A percentile compares a stretch with the other conserved stretches of the same genome.
These are phyloP conservation scores for Drosophila gaucha DNA, from an alignment of 2,888 invertebrate genomes.

Conservation along the genomic window DNA sequence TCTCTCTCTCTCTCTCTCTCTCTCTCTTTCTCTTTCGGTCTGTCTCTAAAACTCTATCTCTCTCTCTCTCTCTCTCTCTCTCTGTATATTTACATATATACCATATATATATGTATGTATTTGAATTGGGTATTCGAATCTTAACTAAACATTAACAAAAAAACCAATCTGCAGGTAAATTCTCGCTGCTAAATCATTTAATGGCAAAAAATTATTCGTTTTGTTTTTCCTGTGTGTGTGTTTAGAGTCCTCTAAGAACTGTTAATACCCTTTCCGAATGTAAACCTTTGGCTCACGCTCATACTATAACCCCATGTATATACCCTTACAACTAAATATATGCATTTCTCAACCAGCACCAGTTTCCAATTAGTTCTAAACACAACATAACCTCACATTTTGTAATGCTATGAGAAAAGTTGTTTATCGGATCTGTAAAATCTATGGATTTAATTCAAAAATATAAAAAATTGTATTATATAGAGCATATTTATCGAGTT, in stretches of 20 bases:
- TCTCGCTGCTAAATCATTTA: constrained; percentile 48
- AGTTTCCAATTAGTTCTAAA: background rate
- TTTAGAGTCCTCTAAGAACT: constrained; percentile 35
- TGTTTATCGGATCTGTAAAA: constrained; percentile 19
- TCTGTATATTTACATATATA: constrained; percentile 18
- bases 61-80: constrained; percentile 9
- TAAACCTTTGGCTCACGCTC: constrained; percentile 41
- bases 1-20: constrained; percentile 5
- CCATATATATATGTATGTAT: constrained; percentile 32
- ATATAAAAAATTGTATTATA: background rate
- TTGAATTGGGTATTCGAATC: constrained; percentile 56
- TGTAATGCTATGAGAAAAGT: too few species aligned
- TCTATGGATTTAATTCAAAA: background rate
- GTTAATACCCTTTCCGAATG: constrained; percentile 27
- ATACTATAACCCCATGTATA: constrained; percentile 23
- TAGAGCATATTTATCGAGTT: too few species aligned
- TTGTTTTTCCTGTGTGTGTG: constrained; percentile 31
- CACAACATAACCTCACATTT: constrained; percentile 19
- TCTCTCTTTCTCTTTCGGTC: constrained; percentile 2
- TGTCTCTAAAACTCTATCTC: constrained; percentile 6
- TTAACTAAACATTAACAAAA: constrained; percentile 28
- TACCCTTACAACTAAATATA: too few species aligned
- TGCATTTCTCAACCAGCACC: constrained; percentile 13
- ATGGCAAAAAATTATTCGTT: constrained; percentile 42
- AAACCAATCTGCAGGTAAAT: constrained; percentile 71